phyloP scores from a whole-genome alignment of 2,797 vertebrate species.

The Arnoldichthys spilopterus region DNA sequence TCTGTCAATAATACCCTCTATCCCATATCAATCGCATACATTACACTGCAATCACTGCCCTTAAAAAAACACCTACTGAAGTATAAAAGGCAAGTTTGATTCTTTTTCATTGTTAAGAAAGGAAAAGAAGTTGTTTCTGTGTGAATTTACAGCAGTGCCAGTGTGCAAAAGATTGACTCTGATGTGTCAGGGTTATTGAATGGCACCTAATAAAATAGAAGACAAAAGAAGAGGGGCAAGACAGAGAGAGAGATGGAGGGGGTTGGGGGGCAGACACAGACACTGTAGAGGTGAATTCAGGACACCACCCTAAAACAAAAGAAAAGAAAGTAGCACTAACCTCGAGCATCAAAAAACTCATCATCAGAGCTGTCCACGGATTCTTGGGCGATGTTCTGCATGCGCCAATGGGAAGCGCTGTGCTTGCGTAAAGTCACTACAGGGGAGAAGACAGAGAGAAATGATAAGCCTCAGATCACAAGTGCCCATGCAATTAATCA shows the following conservation, averaged over 20 bases:
- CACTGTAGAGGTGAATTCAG: conserved; percentile 19
- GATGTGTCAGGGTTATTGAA: not conserved
- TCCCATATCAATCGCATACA: not conserved
- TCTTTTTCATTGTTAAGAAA: not conserved
- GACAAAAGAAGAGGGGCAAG: not conserved
- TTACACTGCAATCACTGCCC: not conserved
- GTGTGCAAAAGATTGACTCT: not conserved
- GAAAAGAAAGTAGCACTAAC: conserved; percentile 74
- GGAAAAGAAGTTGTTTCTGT: not conserved
- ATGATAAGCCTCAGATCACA: conserved; percentile 39
- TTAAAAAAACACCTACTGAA: not conserved
- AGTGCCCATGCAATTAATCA: conserved; percentile 35
- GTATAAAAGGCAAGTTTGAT: not conserved
- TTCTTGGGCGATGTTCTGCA: conserved; percentile 88
- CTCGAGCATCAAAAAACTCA: conserved; percentile 98
- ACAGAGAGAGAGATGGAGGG: conserved; percentile 7
- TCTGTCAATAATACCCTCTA: too few relatives aligned
- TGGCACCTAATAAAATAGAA: conserved; percentile 15
- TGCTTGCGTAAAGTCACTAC: conserved; percentile 81
- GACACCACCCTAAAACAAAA: conserved; percentile 29
- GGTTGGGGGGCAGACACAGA: conserved; percentile 15
- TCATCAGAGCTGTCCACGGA: conserved; percentile 97
- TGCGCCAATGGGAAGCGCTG: conserved; percentile 84
- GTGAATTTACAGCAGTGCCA: not conserved
- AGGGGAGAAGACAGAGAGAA: conserved; percentile 41